Percentiles rank a stretch among this genome's conserved stretches.
These are phyloP conservation scores for Caenorhabditis brenneri DNA, from an alignment of 1,140 invertebrate species.

Conservation along the genomic window DNA sequence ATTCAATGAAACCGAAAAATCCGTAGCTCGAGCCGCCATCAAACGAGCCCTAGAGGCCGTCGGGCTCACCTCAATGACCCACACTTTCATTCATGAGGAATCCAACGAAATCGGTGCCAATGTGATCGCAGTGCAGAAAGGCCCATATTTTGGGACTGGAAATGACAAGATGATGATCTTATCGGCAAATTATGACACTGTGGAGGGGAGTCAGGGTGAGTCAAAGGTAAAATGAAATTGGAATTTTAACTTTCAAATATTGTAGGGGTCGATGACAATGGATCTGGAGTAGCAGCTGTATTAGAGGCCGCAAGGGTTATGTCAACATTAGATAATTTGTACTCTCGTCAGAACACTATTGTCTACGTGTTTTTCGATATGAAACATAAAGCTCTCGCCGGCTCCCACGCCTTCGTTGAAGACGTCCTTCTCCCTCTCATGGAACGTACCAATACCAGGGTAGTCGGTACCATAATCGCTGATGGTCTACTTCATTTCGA, in stretches of 20 bases:
- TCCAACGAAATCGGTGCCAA: constrained; percentile 48
- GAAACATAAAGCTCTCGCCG: constrained; percentile 47
- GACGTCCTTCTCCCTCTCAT: constrained; percentile 48
- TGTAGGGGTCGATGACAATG: constrained; percentile 51
- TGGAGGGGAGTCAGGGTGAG: constrained; percentile 31
- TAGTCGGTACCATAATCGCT: constrained; percentile 29
- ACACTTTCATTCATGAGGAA: constrained; percentile 46
- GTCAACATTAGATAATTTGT: constrained; percentile 35
- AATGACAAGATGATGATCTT: constrained; percentile 46
- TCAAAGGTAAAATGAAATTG: background rate
- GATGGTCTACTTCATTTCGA: constrained; percentile 49
- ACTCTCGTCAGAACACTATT: constrained; percentile 38
- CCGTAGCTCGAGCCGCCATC: constrained; percentile 24
- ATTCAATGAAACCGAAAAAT: constrained; percentile 48
- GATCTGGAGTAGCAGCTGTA: constrained; percentile 43
- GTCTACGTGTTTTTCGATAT: constrained; percentile 51
- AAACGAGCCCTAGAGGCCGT: constrained; percentile 40
- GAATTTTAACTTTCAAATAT: background rate
- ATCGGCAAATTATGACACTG: constrained; percentile 46
- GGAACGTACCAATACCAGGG: constrained; percentile 21
- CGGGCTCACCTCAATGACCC: constrained; percentile 32
- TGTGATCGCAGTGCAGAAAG: constrained; percentile 44
- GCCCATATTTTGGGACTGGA: constrained; percentile 42
- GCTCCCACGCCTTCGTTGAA: constrained; percentile 49
- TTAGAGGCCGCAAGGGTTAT: constrained; percentile 39